Percentiles rank a stretch among this genome's conserved stretches.
phyloP scores from a whole-genome alignment of 2,888 invertebrate genomes.

The Mythimna pallens region DNA sequence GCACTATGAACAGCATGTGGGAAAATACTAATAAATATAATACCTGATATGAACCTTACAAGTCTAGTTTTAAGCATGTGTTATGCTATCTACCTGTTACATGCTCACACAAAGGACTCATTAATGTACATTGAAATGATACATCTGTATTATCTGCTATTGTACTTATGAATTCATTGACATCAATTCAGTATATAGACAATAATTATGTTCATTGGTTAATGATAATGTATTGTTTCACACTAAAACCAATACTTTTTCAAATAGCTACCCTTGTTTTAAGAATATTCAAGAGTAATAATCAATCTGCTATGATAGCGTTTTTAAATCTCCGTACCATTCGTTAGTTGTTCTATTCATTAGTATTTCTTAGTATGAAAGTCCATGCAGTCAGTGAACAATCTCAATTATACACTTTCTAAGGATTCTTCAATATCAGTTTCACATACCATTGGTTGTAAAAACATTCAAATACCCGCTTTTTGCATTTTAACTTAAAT shows the following conservation, averaged over 20 bases:
- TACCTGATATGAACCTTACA: slow-evolving; percentile 38
- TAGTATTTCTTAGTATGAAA: slow-evolving; percentile 50
- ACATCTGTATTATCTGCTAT: slow-evolving; percentile 42
- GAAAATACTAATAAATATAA: slow-evolving; percentile 52
- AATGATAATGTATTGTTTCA: slow-evolving; percentile 15
- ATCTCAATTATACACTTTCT: slow-evolving; percentile 60
- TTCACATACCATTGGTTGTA: slow-evolving; percentile 20
- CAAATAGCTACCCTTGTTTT: slow-evolving; percentile 23
- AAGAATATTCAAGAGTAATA: slow-evolving; percentile 43
- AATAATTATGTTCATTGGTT: slow-evolving; percentile 15
- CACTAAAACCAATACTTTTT: neutral
- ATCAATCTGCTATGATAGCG: slow-evolving; percentile 21
- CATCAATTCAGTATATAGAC: slow-evolving; percentile 29
- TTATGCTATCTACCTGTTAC: slow-evolving; percentile 53
- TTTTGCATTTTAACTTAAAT: slow-evolving; percentile 3
- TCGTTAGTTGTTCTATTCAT: slow-evolving; percentile 16
- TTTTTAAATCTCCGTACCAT: slow-evolving; percentile 17
- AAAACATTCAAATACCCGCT: slow-evolving; percentile 9
- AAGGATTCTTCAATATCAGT: slow-evolving; percentile 48
- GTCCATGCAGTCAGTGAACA: slow-evolving; percentile 41
- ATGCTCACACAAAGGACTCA: slow-evolving; percentile 51
- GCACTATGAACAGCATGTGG: slow-evolving; percentile 65
- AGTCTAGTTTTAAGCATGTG: slow-evolving; percentile 53
- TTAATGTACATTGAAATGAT: slow-evolving; percentile 33
- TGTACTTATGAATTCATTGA: slow-evolving; percentile 52